Conservation (phyloP, 2,113 vertebrate species). For the Gymnogyps californianus region DNA sequence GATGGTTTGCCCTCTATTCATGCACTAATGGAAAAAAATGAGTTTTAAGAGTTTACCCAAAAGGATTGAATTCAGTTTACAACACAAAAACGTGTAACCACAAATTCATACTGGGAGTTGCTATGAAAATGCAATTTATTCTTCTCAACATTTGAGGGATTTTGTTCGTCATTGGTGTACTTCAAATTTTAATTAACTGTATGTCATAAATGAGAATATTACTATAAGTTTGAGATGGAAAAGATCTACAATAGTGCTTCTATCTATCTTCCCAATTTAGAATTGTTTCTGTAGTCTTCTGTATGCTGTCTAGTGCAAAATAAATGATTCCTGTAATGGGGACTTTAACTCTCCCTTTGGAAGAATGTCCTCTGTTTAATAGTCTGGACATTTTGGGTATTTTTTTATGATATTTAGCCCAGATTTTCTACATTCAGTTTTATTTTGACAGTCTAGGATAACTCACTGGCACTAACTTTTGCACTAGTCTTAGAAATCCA, state of each 20-base stretch:
- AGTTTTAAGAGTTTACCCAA: not conserved
- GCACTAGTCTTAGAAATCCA: not conserved
- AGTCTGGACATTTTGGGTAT: not conserved
- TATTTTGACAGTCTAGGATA: not conserved
- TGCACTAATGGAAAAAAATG: not conserved
- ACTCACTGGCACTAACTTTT: not conserved
- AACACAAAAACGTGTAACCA: not conserved
- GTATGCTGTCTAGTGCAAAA: not conserved
- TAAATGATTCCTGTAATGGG: not conserved
- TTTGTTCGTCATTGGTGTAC: not conserved
- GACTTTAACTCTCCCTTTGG: not conserved
- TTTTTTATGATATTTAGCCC: not conserved
- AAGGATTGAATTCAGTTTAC: not conserved
- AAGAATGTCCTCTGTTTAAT: not conserved
- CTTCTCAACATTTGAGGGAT: not conserved
- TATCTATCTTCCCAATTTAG: not conserved
- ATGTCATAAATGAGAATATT: not conserved
- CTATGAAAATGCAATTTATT: not conserved
- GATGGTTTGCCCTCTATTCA: not conserved
- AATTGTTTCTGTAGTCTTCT: not conserved
- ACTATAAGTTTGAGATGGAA: not conserved
- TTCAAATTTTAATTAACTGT: not conserved
- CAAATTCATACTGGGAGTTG: not conserved
- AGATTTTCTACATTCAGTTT: not conserved
- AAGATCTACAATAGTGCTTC: not conserved